These are phyloP conservation scores for Lasioglossum oenotherae DNA, from an alignment of 2,888 invertebrate genomes.

Conservation along the genomic window DNA sequence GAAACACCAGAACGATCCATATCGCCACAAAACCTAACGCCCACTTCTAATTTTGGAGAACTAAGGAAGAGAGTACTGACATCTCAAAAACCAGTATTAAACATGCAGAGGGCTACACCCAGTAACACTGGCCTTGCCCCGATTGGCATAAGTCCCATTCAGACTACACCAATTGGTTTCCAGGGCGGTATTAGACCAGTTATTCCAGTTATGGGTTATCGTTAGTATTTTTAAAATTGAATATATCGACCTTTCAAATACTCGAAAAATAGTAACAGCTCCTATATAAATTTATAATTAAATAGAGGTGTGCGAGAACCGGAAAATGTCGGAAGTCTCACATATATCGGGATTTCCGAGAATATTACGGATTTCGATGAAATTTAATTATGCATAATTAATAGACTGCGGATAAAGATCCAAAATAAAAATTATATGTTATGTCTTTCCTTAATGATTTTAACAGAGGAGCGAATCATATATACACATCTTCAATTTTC, in stretches of 20 bases:
- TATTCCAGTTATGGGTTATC: conserved; percentile 66
- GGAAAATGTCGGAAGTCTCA: neutral
- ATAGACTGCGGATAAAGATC: too few species aligned
- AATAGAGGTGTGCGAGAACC: neutral
- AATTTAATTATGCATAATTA: too few species aligned
- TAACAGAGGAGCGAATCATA: too few species aligned
- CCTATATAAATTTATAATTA: neutral
- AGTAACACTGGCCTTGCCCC: conserved; percentile 62
- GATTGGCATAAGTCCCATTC: conserved; percentile 64
- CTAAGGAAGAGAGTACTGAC: conserved; percentile 78
- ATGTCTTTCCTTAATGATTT: too few species aligned
- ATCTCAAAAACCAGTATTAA: conserved; percentile 67
- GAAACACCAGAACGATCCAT: conserved; percentile 70
- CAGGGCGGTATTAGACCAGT: conserved; percentile 71
- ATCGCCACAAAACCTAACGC: conserved; percentile 69
- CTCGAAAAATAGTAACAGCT: neutral
- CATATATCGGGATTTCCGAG: neutral
- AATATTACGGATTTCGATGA: neutral
- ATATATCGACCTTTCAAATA: conserved; percentile 5
- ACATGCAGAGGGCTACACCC: conserved; percentile 64
- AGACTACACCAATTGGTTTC: conserved; percentile 70
- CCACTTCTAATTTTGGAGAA: conserved; percentile 69
- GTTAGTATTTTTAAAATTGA: conserved; percentile 59
- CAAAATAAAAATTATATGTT: too few species aligned
- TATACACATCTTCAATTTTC: too few species aligned